Evolutionary conservation across 2,888 invertebrate genomes (phyloP).

Genomic region (Mesochorus sp.): DNA sequence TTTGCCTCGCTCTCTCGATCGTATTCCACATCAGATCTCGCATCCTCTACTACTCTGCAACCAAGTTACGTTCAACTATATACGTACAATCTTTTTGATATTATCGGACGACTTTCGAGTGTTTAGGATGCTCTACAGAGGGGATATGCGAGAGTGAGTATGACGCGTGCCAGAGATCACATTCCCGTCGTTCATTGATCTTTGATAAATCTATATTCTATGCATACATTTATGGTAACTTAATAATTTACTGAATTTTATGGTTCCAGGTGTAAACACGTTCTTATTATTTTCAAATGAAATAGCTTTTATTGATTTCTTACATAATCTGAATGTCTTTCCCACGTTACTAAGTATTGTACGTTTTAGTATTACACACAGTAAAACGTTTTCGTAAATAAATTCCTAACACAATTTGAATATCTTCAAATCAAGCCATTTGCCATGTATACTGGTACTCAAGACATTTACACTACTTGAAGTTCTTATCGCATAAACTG

Average conservation of each 20-base stretch:
- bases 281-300: too few species aligned
- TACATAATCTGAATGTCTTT: too few species aligned
- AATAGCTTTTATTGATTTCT: too few species aligned
- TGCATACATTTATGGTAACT: too few species aligned
- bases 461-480: neutral
- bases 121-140: neutral
- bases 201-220: neutral
- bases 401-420: neutral
- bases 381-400: too few species aligned
- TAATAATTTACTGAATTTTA: too few species aligned
- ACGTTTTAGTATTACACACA: too few species aligned
- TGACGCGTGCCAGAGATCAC: conserved; percentile 3
- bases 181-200: conserved; percentile 19
- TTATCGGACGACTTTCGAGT: conserved; percentile 1
- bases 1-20: conserved; percentile 38
- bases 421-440: neutral
- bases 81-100: neutral
- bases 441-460: neutral
- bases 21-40: conserved; percentile 2
- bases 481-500: neutral
- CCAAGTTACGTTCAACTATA: conserved; percentile 37
- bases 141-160: conserved; percentile 12
- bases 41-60: neutral
- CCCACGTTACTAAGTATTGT: too few species aligned
- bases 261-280: neutral